Base-by-base conservation (phyloP, 2,113 vertebrate genomes). In the Boleophthalmus pectinirostris region DNA sequence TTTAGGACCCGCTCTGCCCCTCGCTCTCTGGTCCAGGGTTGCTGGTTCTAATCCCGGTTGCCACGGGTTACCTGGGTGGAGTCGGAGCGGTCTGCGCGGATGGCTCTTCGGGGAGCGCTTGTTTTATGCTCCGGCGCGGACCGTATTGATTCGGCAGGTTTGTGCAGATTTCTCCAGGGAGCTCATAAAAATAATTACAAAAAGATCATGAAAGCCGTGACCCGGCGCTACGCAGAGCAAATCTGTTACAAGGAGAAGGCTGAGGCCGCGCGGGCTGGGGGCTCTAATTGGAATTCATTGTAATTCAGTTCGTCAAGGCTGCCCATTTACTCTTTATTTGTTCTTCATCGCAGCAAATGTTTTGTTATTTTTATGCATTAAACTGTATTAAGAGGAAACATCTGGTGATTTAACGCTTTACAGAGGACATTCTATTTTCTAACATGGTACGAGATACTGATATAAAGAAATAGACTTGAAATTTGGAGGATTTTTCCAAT, bases 181-280 rank as follows among this genome's bases (percentile, higher is more conserved):
- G 79, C 89, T 80, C 89, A 93, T 93, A 92, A 92, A 94, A 93
- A 93, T 94, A 91, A 93, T 93, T 94, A 92, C 88, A 86, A 87
- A 91, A 92, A 91, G 88, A 93, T 92, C 89, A 93, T 93, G 88
- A 93, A 92, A 93, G 91, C 82, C 71, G 74, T 87, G 83, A 88
- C 91, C 90, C 91, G 88, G 87, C 90, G 90, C 90, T 90, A 88
- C 81, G 73, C 87, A 86, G 91, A 92, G 89, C 91, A 94, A 89
- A 94, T 87, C 85, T 84, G 83, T 83, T 80, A 70, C 75, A 70
- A 77, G 85, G 79, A 84, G 84, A 89, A 88, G 79, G 91, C 86
- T 82, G 82, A 89, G 88, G 90, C 75, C 89, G 82, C 20, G 70
- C 29, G 73, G 23, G 54, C 4, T 51, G 24, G 45, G 3, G n/a